Base-by-base conservation (phyloP, 2,113 vertebrate genomes). In the Gallinago jamesoni region DNA sequence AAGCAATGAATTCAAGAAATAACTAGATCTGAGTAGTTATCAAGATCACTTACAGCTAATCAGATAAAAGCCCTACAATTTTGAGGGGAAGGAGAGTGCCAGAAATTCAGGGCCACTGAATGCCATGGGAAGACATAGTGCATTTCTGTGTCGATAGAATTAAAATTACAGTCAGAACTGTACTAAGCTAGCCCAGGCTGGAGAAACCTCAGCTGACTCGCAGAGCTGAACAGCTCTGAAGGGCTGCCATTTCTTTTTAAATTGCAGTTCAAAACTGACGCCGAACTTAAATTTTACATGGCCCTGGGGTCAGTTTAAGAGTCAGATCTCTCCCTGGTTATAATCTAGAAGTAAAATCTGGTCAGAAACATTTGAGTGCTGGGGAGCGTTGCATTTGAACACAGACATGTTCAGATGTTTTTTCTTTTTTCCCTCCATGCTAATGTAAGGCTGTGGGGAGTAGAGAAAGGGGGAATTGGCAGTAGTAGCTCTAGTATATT, bases 1-100 rank as follows among this genome's bases (percentile, higher is more conserved):
- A 80, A 94, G 87, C 76, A 90, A 82, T 50, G 70, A 83, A 86
- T 76, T 90, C 82, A 89, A 94, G 96, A 93, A 94, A 96, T 91
- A 95, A 77, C 77, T 87, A 91, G 94, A 92, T 67, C 68, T 70
- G 64, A 89, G 77, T 50, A 89, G 79, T 92, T 94, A 84, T 48
- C 7, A 14, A 87, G 80, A 86, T 77, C 70, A 43, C 20, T 85
- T 67, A 67, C 30, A 82, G 56, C 39, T 94, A 88, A 90, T 85
- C 87, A 81, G 89, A 79, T 92, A 82, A 94, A 96, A 92, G 9
- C 35, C 35, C 74, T 77, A 84, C 52, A 68, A 7, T 87, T 96
- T 28, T 62, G 37, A 87, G 43, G 39, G 57, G 59, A 56, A 83
- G 43, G 69, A 68, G 86, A 22, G 83, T 82, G 84, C 70, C 87